Base-by-base conservation (phyloP, 1,140 invertebrate species). In the Micrasema longulum region DNA sequence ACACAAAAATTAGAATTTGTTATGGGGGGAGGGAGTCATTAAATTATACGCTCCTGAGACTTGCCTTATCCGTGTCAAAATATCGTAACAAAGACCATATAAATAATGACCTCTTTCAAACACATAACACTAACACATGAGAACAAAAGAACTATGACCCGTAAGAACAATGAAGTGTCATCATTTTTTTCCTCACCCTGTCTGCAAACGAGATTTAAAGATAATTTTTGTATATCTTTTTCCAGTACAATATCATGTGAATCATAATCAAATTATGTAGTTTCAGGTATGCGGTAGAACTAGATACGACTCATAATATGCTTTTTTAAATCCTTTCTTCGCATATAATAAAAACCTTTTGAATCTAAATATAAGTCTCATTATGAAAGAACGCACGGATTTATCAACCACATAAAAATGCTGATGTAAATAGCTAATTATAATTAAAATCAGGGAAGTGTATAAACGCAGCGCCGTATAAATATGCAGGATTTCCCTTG, bases 101-200 rank as follows among this genome's bases (percentile, higher is more conserved):
- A 73, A 69, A 73, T 73, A 73, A 69, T 41, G 71, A 45, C 47
- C 72, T 70, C 38, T 43, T 55, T 57, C 52, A 45, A 36, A 57
- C 35, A 68, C 16, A 31, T 31, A 4, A 4, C 7, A 4, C 26
- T 31, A 31, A 31, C 26, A 14, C 69, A 74, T 71, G 73, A 60
- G 68, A 71, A 63, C 60, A 60, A 31, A 38, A 43, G 53, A 74
- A 66, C 73, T 74, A 45, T 71, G 64, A 74, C 63, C 63, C 55
- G 20, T n/a, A 50, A 62, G 65, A 74, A 74, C 69, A 74, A 74
- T 74, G 68, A 71, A 68, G 43, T 48, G 60, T 69, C 72, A 69
- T 52, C 31, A 64, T 50, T 66, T 45, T 48, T 47, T 64, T 31
- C 9, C 23, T 31, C 22, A 47, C 43, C 23, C 55, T 41, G 31